A percentile compares a stretch with the other conserved stretches of the same genome.
Evolutionary conservation across 2,797 vertebrate species (phyloP).

Genomic region (Petrocephalus schoutedeni): DNA sequence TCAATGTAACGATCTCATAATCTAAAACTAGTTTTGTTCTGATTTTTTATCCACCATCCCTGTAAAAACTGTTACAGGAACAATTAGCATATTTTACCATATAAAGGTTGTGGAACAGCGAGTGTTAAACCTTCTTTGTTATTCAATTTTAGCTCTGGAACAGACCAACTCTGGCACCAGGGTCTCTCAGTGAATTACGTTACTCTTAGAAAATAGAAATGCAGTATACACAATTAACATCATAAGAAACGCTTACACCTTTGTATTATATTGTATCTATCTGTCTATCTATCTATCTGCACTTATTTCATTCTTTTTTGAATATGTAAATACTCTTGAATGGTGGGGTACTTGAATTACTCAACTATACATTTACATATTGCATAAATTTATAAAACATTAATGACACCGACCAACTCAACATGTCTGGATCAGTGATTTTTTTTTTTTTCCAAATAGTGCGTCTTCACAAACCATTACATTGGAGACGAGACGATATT

Average conservation of each 20-base stretch:
- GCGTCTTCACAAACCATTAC: not conserved
- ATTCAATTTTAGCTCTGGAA: slow-evolving; percentile 21
- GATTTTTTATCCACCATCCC: not conserved
- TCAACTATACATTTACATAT: not conserved
- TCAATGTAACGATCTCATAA: slow-evolving; percentile 10
- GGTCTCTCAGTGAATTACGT: not conserved
- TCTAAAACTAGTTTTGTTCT: slow-evolving; percentile 1
- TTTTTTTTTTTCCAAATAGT: not conserved
- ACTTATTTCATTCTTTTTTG: not conserved
- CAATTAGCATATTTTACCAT: slow-evolving; percentile 14
- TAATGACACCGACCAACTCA: not conserved
- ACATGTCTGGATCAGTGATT: not conserved
- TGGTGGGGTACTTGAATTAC: not conserved
- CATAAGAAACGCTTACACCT: not conserved
- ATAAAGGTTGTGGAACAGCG: not conserved
- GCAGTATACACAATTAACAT: not conserved
- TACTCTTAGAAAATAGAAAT: not conserved
- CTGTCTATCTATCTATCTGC: not conserved
- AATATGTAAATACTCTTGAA: not conserved
- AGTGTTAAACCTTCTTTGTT: slow-evolving; percentile 21
- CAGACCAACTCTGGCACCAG: not conserved
- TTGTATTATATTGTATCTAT: not conserved
- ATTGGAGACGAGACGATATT: not conserved
- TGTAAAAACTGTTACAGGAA: not conserved
- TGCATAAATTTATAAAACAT: slow-evolving; percentile 5